phyloP scores from a whole-genome alignment of 1,140 invertebrate species.

The Subanguina moxae region DNA sequence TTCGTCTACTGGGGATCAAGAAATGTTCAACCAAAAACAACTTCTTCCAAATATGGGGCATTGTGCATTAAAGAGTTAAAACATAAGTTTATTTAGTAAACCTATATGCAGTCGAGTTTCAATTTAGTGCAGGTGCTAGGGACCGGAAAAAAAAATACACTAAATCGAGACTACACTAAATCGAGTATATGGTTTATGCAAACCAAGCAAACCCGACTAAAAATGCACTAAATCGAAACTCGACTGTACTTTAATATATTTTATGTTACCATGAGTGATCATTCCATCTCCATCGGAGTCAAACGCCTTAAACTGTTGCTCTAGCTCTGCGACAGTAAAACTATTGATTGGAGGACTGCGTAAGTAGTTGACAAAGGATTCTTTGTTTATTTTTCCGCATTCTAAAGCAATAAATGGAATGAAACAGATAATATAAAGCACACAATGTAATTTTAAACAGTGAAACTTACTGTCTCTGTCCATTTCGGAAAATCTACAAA shows the following conservation, averaged over 20 bases:
- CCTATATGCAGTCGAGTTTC: no score
- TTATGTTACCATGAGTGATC: constrained; percentile 46
- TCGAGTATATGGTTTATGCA: no score
- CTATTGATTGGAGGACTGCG: constrained; percentile 45
- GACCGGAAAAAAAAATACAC: no score
- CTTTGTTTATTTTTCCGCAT: constrained; percentile 54
- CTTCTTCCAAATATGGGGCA: no score
- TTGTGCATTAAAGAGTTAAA: no score
- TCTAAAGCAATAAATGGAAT: constrained; percentile 38
- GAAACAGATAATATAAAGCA: not conserved
- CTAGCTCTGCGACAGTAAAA: constrained; percentile 51
- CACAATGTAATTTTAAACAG: not conserved
- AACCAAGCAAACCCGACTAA: no score
- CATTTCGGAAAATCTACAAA: constrained; percentile 51
- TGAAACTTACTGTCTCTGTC: constrained; percentile 48
- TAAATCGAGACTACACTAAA: no score
- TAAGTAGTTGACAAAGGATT: constrained; percentile 54
- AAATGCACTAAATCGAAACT: no score
- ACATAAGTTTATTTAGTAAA: no score
- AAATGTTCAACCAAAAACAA: no score
- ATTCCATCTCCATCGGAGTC: constrained; percentile 49
- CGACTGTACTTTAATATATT: not conserved
- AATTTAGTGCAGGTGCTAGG: no score
- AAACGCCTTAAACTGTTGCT: constrained; percentile 41
- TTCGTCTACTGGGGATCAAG: no score